Evolutionary conservation across 2,888 invertebrate species (phyloP), one percentile per base, ranked within the genome.

Genomic region (Camponotus fellah): DNA sequence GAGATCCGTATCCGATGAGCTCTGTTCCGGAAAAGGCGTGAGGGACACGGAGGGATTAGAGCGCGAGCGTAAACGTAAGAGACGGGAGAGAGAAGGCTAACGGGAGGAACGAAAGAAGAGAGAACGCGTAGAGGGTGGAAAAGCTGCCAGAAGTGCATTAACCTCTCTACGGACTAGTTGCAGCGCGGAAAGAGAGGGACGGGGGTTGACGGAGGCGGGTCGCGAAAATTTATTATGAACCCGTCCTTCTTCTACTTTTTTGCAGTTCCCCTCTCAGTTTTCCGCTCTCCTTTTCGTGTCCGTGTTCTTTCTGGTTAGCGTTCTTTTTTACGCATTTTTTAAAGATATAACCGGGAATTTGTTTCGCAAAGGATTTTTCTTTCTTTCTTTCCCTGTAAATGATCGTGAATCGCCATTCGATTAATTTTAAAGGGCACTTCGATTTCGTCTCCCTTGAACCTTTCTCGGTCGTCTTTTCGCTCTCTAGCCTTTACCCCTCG

Each of bases 201-300:
- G 46, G 71, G 81, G 21, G 53, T 86, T 86, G 87, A 86, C 82
- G 79, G 68, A 75, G 66, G 71, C 80, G 82, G 75, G 82, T 77
- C 84, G 82, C 37, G 80, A 88, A 85, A 88, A 89, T 88, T 88
- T 86, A 88, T 86, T 85, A 85, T 80, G 32, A 71, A 76, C 68
- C 37, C 71, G 58, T 66, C 43, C 49, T 26, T 71, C 49, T 32
- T 43, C 56, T 64, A n/a, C 40, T 32, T 46, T 65, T 75, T 12
- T 60, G 4, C 12, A 34, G 34, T 46, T 49, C 0, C 34, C 21
- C 10, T 26, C 40, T 37, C 32, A 71, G 40, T 72, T 49, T 62
- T 34, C 26, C 58, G 34, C 64, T 26, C 49, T 53, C 46, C 14
- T 66, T 49, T 53, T 62, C 6, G 14, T 12, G 14, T 74, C 34